Percentiles rank a stretch among this genome's conserved stretches.
phyloP scores from a whole-genome alignment of 2,113 vertebrate species.

The Anarhynchus alexandrinus region DNA sequence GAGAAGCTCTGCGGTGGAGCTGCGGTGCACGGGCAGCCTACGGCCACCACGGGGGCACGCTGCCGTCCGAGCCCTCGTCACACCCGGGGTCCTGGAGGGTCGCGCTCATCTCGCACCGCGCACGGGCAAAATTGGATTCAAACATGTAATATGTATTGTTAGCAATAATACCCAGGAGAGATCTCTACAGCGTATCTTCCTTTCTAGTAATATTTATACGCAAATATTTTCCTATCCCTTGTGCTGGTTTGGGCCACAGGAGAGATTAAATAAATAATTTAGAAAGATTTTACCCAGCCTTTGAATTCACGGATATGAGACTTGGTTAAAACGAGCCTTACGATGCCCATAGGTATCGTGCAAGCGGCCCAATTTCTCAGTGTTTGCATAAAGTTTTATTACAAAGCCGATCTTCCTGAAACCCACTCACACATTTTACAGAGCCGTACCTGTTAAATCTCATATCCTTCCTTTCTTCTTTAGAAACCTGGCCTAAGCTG shows the following conservation, averaged over 20 bases:
- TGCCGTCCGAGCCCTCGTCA: background rate
- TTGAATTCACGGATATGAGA: background rate
- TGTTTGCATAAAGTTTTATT: background rate
- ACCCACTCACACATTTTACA: background rate
- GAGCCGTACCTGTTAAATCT: slow-evolving; percentile 85
- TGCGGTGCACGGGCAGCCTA: background rate
- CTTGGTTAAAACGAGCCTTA: background rate
- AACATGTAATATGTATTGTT: background rate
- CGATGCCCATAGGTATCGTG: background rate
- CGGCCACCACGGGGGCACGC: rapidly evolving
- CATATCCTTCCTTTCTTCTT: slow-evolving; percentile 82
- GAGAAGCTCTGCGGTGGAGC: background rate
- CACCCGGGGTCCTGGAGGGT: background rate
- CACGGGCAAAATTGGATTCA: background rate
- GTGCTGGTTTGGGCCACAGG: background rate
- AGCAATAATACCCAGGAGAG: background rate
- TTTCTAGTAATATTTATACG: background rate
- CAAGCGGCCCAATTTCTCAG: background rate
- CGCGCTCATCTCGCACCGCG: rapidly evolving
- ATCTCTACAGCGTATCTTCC: background rate
- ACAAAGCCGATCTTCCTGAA: background rate
- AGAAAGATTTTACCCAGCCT: background rate
- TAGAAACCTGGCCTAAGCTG: slow-evolving; percentile 80
- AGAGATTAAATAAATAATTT: background rate
- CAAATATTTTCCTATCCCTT: background rate